A percentile compares a stretch with the other conserved stretches of the same genome.
phyloP scores from a whole-genome alignment of 2,797 vertebrate species.

The Liasis olivaceus region DNA sequence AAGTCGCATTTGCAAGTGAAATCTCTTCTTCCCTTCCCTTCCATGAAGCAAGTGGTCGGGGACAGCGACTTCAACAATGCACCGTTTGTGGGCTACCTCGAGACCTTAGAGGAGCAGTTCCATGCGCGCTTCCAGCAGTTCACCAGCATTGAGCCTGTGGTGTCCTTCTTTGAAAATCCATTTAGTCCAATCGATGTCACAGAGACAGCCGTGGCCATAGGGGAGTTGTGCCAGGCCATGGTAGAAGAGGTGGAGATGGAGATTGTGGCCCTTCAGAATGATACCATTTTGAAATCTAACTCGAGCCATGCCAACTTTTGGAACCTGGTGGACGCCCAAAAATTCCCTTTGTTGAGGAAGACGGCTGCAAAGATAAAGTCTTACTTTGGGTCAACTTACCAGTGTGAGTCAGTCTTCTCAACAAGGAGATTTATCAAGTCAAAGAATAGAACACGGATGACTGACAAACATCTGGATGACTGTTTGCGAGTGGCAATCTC shows the following conservation, averaged over 20 bases:
- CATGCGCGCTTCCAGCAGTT: not conserved
- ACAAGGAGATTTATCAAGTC: conserved; percentile 5
- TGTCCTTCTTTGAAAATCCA: conserved; percentile 10
- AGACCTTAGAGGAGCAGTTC: conserved; percentile 4
- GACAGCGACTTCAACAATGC: not conserved
- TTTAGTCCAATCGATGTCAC: not conserved
- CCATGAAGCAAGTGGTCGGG: not conserved
- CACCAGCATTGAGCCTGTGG: not conserved
- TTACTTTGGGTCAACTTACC: conserved; percentile 6
- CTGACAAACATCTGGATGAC: not conserved
- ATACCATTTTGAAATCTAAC: not conserved
- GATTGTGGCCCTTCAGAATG: not conserved
- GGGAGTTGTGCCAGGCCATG: not conserved
- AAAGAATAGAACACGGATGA: conserved; percentile 5
- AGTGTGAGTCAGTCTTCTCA: conserved; percentile 7
- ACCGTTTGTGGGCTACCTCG: not conserved
- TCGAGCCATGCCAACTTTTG: not conserved
- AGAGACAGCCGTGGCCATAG: not conserved
- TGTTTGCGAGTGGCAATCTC: not conserved
- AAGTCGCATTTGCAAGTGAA: not conserved
- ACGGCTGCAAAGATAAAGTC: conserved; percentile 13
- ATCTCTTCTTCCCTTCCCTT: conserved; percentile 1
- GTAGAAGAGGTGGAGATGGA: not conserved
- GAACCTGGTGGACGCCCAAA: not conserved
- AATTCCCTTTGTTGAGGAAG: conserved; percentile 17